These are phyloP conservation scores for Dicranocentrus wangi DNA, from an alignment of 2,888 invertebrate species.

Conservation along the genomic window DNA sequence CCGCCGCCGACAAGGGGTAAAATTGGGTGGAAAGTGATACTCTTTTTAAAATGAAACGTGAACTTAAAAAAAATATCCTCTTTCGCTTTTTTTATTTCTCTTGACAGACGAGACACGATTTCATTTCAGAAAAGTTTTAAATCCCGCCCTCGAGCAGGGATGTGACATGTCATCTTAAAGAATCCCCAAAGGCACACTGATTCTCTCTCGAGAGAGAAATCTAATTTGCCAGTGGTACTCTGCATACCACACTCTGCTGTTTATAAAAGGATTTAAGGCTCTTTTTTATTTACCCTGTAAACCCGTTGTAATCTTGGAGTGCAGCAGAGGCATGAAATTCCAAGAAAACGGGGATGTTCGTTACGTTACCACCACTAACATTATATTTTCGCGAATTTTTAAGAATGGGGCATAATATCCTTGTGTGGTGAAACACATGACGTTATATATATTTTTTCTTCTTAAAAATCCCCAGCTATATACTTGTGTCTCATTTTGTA, in stretches of 20 bases:
- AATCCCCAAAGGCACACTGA: background rate
- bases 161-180: background rate
- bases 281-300: background rate
- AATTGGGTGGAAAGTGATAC: background rate
- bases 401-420: background rate
- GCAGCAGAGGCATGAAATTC: background rate
- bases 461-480: background rate
- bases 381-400: background rate
- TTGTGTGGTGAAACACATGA: constrained; percentile 21
- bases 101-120: constrained; percentile 16
- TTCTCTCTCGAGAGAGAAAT: background rate
- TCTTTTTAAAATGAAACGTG: background rate
- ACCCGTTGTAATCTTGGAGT: background rate
- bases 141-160: constrained; percentile 2
- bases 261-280: background rate
- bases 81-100: background rate
- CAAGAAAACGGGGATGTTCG: background rate
- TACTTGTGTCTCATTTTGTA: background rate
- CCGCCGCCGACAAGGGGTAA: too few relatives aligned
- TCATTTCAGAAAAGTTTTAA: constrained; percentile 9
- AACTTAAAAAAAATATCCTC: background rate
- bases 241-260: background rate
- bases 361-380: background rate
- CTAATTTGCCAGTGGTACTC: constrained; percentile 3
- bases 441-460: constrained; percentile 16